phyloP scores from a whole-genome alignment of 2,113 vertebrate genomes.

The Melanostigma gelatinosum region DNA sequence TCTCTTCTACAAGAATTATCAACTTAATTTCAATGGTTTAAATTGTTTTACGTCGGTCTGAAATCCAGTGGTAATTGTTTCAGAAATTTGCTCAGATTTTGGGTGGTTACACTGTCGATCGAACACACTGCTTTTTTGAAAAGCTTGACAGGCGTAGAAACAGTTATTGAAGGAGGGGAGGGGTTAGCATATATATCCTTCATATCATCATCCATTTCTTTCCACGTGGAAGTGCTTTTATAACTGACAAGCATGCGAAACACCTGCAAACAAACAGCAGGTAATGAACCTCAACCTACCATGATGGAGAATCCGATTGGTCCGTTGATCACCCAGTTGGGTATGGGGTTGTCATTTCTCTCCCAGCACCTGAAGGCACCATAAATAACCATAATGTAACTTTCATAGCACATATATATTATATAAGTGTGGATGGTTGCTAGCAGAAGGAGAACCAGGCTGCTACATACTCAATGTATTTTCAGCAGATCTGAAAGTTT shows the following conservation, averaged over 20 bases:
- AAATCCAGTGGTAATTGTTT: not conserved
- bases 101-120: not conserved
- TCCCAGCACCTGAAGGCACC: constrained; percentile 89
- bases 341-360: constrained; percentile 88
- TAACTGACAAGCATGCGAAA: not conserved
- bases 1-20: not conserved
- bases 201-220: not conserved
- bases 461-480: not conserved
- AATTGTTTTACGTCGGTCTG: not conserved
- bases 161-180: no score
- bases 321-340: constrained; percentile 94
- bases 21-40: not conserved
- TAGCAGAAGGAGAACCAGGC: not conserved
- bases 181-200: not conserved
- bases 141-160: not conserved
- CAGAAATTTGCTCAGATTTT: not conserved
- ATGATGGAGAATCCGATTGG: constrained; percentile 92
- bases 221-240: not conserved
- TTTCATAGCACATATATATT: not conserved
- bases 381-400: not conserved
- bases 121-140: not conserved
- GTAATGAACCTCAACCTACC: constrained; percentile 76
- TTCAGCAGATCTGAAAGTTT: not conserved
- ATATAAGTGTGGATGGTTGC: not conserved
- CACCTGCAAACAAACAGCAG: not conserved